phyloP scores from a whole-genome alignment of 2,113 vertebrate species.

The Petaurus breviceps region DNA sequence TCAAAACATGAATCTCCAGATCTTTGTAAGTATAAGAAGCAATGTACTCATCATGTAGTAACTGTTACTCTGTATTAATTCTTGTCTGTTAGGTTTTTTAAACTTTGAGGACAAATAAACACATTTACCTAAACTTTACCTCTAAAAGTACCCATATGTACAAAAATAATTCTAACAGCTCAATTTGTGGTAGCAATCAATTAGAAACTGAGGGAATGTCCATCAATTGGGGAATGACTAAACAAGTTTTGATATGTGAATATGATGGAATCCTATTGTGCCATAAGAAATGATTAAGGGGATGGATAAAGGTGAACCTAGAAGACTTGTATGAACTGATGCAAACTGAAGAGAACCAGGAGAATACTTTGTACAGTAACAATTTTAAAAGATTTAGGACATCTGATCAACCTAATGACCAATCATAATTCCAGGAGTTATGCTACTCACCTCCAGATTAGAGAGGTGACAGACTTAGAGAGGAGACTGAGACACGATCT shows the following conservation, averaged over 20 bases:
- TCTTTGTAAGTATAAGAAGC: neutral
- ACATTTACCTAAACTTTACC: neutral
- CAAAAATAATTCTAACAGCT: neutral
- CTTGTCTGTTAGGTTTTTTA: neutral
- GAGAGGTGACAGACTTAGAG: neutral
- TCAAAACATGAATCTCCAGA: neutral
- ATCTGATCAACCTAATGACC: neutral
- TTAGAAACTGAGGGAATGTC: neutral
- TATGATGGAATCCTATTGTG: neutral
- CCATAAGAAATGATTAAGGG: neutral
- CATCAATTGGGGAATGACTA: neutral
- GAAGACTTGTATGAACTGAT: neutral
- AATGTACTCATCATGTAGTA: neutral
- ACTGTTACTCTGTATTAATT: neutral
- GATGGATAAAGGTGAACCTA: neutral
- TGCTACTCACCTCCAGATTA: neutral
- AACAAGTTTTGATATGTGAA: neutral
- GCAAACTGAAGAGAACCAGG: neutral
- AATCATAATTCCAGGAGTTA: neutral
- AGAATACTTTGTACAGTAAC: neutral
- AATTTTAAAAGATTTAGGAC: neutral
- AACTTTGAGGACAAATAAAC: neutral
- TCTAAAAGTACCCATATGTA: neutral
- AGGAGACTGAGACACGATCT: neutral
- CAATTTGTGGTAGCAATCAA: no score